Evolutionary conservation across 2,888 invertebrate species (phyloP), one percentile per base, ranked within the genome.

Genomic region (Barypeithes pellucidus): DNA sequence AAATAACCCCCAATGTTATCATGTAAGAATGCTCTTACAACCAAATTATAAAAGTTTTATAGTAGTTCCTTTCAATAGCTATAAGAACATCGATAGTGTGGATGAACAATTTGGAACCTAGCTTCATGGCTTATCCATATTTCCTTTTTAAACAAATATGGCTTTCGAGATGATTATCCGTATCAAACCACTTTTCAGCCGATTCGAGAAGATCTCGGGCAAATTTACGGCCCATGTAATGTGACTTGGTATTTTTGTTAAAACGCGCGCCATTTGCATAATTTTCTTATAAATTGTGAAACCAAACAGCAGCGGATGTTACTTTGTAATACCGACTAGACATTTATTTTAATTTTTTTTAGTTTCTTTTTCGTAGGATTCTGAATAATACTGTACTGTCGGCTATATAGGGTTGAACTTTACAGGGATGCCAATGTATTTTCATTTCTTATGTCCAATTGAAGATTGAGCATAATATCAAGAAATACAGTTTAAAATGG

Each of bases 131-230:
- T 12, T 22, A 68, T n/a, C n/a, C n/a, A n/a, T 24, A 60, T 54
- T 63, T 16, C 36, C 43, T 24, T 70, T 71, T 65, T 50, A 50
- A 71, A 59, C 59, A 50, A 14, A 41, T 47, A 60, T 60, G 59
- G 60, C 60, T 71, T 71, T 66, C 66, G 24, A 71, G 71, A 71
- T 71, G 71, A 65, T 71, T 66, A 71, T 71, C 71, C 71, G 65
- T 71, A 71, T 66, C 59, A 66, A 67, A 71, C 71, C 71, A 60
- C 71, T 71, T 60, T 59, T 18, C 45, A 57, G 12, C 65, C 71
- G 66, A 66, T 72, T 72, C 72, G 47, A 66, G 67, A 60, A 67
- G 72, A 16, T 33, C 16, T 3, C 54, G 3, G 54, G 54, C 50
- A 62, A 72, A 72, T 67, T 67, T 72, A 72, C 72, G 61, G 43